Evolutionary conservation across 2,797 vertebrate genomes (phyloP).

Genomic region (Cirrhinus mrigala): DNA sequence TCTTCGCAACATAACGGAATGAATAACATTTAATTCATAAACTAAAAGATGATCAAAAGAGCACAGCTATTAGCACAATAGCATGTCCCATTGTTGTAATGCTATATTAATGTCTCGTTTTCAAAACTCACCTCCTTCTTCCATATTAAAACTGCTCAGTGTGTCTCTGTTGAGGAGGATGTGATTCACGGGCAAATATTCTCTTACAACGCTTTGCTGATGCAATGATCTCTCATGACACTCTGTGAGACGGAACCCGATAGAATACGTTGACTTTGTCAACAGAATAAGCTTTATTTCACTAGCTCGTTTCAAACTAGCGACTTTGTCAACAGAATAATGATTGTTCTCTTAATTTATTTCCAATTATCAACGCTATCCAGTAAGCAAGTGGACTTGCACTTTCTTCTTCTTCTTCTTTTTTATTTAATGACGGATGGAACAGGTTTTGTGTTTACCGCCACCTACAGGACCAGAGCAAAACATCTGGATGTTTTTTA

Average conservation of each 20-base stretch:
- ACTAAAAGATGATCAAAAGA: not conserved
- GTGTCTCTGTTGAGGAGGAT: not conserved
- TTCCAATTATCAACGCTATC: not conserved
- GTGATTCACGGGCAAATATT: not conserved
- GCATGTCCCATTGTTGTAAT: no score
- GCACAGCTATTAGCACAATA: no score
- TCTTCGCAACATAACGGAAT: not conserved
- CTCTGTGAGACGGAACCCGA: not conserved
- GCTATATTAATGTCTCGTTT: not conserved
- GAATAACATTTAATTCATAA: not conserved
- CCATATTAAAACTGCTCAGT: conserved; percentile 64
- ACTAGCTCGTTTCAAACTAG: not conserved
- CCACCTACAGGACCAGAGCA: not conserved
- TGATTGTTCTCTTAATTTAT: not conserved
- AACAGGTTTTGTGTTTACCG: not conserved
- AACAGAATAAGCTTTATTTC: not conserved
- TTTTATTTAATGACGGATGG: not conserved
- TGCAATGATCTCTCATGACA: not conserved
- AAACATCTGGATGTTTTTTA: not conserved
- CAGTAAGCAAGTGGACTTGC: not conserved
- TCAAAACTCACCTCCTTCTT: conserved; percentile 71
- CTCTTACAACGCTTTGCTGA: not conserved
- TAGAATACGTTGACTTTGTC: not conserved
- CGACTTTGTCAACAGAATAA: not conserved
- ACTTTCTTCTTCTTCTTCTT: not conserved